Conservation (phyloP, 1,140 invertebrate genomes). For the Matsumurasca onukii region DNA sequence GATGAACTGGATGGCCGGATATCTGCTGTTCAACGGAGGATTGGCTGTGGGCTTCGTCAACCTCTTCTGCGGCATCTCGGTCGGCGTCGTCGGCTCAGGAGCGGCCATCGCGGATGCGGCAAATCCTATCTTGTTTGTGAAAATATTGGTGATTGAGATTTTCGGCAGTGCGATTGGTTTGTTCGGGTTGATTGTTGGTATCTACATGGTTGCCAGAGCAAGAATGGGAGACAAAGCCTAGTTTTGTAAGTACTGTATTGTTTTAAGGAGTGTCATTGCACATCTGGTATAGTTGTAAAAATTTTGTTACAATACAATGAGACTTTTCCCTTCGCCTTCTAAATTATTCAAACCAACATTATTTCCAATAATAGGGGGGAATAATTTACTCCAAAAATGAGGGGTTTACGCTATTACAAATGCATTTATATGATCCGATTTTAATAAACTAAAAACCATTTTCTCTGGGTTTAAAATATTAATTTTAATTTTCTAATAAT, state of each 20-base stretch:
- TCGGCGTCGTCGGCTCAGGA: slow-evolving; percentile 93
- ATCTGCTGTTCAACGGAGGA: slow-evolving; percentile 94
- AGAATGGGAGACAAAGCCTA: slow-evolving; percentile 54
- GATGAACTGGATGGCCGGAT: slow-evolving; percentile 76
- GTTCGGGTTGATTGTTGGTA: slow-evolving; percentile 95
- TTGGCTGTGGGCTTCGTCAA: slow-evolving; percentile 92
- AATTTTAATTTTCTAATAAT: background rate
- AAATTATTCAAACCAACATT: too few relatives aligned
- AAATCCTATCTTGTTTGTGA: slow-evolving; percentile 93
- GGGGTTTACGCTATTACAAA: too few relatives aligned
- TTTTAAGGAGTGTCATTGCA: too few relatives aligned
- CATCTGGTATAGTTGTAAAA: too few relatives aligned
- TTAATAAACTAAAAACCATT: too few relatives aligned
- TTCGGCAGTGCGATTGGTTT: slow-evolving; percentile 97
- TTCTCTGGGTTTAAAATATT: background rate
- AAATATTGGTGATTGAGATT: slow-evolving; percentile 97
- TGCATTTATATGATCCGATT: too few relatives aligned
- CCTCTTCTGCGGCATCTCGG: slow-evolving; percentile 91
- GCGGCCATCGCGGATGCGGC: slow-evolving; percentile 95
- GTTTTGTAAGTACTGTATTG: too few relatives aligned
- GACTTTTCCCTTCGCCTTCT: too few relatives aligned
- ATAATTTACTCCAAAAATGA: too few relatives aligned
- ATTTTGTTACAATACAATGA: too few relatives aligned
- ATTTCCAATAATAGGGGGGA: too few relatives aligned
- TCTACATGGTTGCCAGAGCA: slow-evolving; percentile 79